Base-by-base conservation (phyloP, 1,140 invertebrate species). In the Steinernema khuongi region DNA sequence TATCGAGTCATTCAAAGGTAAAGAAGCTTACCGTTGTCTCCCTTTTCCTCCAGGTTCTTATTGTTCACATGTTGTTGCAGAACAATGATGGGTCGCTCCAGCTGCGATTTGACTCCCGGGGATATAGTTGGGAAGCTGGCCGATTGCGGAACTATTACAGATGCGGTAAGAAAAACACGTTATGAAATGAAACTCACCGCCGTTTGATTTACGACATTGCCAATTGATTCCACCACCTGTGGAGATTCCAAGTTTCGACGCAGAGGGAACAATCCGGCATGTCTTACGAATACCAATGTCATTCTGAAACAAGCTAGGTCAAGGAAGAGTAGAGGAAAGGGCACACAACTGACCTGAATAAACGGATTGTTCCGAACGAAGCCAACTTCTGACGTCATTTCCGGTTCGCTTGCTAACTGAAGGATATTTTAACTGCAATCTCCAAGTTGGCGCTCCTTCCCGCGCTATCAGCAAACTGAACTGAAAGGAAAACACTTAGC, bases 201-300 rank as follows among this genome's bases (percentile, higher is more conserved):
- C n/a, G 36, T 41, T 41, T 11, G 50, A 4, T 60, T 60, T 60
- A 60, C 50, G 50, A 60, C 50, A 60, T 22, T 60, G 11, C 50
- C 50, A 60, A 60, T 60, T 60, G 19, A 60, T 60, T 60, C 22
- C 22, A 26, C 50, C 50, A 22, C 50, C 50, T 22, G 11, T 22
- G 14, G 50, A 60, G 50, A 60, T 60, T 60, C 50, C 50, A 60
- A 60, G 14, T n/a, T 7, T 4, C 19, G 50, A 60, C 14, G 50
- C 50, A 26, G 50, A 60, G 7, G 50, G 50, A 60, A 60, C 50
- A 60, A 60, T 60, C 50, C 50, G 50, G 19, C 50, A 60, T 2
- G 7, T n/a, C n/a, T 11, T 60, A 4, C 50, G 50, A 26, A 11
- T 26, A 60, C 50, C 50, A 14, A 60, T n/a, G 50, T 60, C 50